Conservation (phyloP, 2,797 vertebrate species). For the Microctenopoma stevenorrisi region DNA sequence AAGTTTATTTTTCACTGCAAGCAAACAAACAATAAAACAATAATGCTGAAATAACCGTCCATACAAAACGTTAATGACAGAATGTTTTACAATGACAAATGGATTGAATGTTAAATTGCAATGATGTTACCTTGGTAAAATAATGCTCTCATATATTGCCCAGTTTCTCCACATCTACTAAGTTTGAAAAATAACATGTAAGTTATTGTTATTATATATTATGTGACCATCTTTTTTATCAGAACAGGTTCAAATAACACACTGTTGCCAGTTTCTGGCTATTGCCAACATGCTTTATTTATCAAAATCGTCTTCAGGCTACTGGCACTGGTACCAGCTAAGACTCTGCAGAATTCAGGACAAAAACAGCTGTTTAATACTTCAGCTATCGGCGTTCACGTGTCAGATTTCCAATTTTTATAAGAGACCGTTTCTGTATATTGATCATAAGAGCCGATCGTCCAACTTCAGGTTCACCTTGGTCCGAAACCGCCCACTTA, state of each 20-base stretch:
- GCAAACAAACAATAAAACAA: constrained; percentile 1
- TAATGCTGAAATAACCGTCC: not conserved
- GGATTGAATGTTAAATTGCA: not conserved
- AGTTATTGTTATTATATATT: constrained; percentile 15
- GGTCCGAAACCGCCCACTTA: constrained; percentile 78
- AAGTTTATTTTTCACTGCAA: no score
- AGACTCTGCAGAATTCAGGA: constrained; percentile 17
- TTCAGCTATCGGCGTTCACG: constrained; percentile 29
- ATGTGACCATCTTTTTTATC: not conserved
- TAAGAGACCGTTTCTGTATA: constrained; percentile 61
- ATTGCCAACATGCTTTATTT: constrained; percentile 14
- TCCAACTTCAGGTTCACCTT: constrained; percentile 77
- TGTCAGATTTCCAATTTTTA: constrained; percentile 69
- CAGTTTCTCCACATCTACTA: no score
- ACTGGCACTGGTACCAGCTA: constrained; percentile 22
- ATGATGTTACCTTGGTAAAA: no score
- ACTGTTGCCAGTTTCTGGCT: constrained; percentile 5
- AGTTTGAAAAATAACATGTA: not conserved
- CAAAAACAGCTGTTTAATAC: constrained; percentile 45
- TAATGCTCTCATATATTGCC: not conserved
- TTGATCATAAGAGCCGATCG: constrained; percentile 65
- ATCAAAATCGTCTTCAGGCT: constrained; percentile 10
- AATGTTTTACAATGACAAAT: not conserved
- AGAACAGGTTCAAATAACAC: constrained; percentile 1
- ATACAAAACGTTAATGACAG: not conserved